A percentile compares a stretch with the other conserved stretches of the same genome.
phyloP scores from a whole-genome alignment of 2,113 vertebrate genomes.

The Petrocephalus zakoni region DNA sequence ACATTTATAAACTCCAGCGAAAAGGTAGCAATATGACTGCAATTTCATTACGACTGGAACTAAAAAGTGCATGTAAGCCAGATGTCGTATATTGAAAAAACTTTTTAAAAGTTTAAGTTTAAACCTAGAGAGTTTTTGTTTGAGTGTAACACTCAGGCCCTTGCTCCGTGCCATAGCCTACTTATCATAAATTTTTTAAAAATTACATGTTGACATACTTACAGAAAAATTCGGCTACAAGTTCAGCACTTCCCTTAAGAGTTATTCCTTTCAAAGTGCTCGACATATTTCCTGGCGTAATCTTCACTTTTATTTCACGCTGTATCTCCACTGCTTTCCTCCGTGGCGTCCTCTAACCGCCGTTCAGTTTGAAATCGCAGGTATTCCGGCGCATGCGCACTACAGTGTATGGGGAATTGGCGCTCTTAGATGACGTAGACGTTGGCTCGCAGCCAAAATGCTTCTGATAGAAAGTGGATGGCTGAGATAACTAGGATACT shows the following conservation, averaged over 20 bases:
- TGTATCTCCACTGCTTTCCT: not conserved
- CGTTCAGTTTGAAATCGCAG: conserved; percentile 55
- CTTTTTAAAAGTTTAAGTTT: not conserved
- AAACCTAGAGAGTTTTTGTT: not conserved
- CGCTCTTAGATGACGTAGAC: conserved; percentile 37
- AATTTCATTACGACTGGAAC: not conserved
- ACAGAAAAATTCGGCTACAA: conserved; percentile 93
- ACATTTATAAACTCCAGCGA: not conserved
- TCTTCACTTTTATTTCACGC: not conserved
- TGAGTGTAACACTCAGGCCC: not conserved
- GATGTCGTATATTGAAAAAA: not conserved
- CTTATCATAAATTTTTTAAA: too few relatives aligned
- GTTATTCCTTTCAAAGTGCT: conserved; percentile 75
- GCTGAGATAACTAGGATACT: not conserved
- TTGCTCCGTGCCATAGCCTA: not conserved
- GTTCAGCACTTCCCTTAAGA: conserved; percentile 80
- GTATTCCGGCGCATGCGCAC: conserved; percentile 35
- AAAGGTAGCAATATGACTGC: not conserved
- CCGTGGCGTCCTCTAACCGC: conserved; percentile 42
- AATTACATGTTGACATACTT: conserved; percentile 44
- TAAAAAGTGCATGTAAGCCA: not conserved
- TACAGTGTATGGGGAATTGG: not conserved
- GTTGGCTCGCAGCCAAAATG: not conserved
- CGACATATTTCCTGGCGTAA: conserved; percentile 33
- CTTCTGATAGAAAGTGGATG: not conserved